phyloP scores from a whole-genome alignment of 2,113 vertebrate species.

The Cercocebus atys region DNA sequence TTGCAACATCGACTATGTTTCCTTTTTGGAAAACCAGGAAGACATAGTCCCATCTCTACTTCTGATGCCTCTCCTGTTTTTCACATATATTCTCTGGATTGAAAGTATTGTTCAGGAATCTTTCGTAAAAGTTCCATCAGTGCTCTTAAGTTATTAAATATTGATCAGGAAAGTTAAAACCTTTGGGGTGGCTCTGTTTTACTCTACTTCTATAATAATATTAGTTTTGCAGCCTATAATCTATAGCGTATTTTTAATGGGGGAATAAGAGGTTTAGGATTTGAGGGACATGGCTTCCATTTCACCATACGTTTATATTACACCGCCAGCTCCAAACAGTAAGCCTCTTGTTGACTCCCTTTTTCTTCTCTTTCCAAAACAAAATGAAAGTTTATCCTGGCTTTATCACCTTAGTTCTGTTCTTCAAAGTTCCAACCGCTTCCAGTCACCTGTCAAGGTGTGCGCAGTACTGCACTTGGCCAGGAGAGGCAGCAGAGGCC shows the following conservation, averaged over 20 bases:
- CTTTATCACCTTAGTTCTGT: neutral
- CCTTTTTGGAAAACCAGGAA: neutral
- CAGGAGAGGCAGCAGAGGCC: neutral
- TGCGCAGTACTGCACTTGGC: neutral
- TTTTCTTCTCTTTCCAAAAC: neutral
- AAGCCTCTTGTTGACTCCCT: neutral
- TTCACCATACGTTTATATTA: neutral
- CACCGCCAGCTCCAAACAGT: neutral
- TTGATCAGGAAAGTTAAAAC: neutral
- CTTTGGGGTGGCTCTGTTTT: neutral
- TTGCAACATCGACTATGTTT: neutral
- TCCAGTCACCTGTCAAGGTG: neutral
- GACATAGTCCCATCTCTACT: neutral
- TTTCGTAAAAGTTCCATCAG: neutral
- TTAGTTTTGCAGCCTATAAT: neutral
- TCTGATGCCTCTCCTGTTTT: neutral
- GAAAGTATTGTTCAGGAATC: neutral
- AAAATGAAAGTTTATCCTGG: neutral
- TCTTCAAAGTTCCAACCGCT: neutral
- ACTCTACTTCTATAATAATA: neutral
- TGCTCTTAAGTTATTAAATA: neutral
- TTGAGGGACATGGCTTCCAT: neutral
- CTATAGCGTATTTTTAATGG: neutral
- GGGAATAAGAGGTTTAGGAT: neutral
- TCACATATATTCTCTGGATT: neutral